Conservation (phyloP, 2,888 invertebrate genomes). For the Andricus quercusramuli region DNA sequence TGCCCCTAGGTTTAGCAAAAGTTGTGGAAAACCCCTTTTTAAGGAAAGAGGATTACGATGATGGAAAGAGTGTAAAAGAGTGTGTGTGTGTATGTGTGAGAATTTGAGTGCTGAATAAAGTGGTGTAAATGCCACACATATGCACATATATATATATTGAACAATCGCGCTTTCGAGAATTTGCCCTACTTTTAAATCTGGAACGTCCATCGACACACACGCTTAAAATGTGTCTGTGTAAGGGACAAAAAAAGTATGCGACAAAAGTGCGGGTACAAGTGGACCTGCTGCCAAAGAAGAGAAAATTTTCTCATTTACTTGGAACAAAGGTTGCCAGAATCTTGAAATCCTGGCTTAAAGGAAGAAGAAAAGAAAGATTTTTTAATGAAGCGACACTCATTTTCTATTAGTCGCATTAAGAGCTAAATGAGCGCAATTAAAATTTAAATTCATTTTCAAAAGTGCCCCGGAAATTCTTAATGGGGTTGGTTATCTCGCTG, state of each 20-base stretch:
- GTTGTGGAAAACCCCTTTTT: conserved; percentile 9
- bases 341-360: background rate
- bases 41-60: conserved; percentile 16
- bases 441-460: background rate
- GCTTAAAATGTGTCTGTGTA: background rate
- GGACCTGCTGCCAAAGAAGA: background rate
- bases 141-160: background rate
- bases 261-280: background rate
- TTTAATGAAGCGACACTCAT: background rate
- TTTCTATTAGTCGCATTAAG: background rate
- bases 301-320: conserved; percentile 4
- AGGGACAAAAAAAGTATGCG: conserved; percentile 4
- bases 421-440: background rate
- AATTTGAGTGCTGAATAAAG: conserved; percentile 1
- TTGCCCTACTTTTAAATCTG: conserved; percentile 28
- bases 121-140: conserved; percentile 4
- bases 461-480: background rate
- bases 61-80: conserved; percentile 13
- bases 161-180: conserved; percentile 26
- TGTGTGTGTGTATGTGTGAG: background rate
- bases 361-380: conserved; percentile 3
- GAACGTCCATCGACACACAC: conserved; percentile 2
- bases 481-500: too few species aligned
- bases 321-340: background rate
- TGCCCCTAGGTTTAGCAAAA: background rate